Percentiles rank a stretch among this genome's conserved stretches.
These are phyloP conservation scores for Bombus balteatus DNA, from an alignment of 1,140 invertebrate species.

Conservation along the genomic window DNA sequence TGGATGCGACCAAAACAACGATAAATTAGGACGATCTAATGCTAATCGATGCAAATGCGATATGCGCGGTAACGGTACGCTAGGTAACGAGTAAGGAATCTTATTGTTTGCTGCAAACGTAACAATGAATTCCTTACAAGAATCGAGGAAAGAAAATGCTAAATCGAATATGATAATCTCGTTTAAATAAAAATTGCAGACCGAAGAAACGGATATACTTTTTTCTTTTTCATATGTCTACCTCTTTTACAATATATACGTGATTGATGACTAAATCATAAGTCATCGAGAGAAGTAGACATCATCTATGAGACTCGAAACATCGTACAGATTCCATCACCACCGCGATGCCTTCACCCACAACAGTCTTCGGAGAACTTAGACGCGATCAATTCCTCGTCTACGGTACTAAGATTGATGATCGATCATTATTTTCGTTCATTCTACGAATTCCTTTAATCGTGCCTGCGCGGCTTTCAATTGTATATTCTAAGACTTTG, in stretches of 20 bases:
- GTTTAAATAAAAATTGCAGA: background rate
- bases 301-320: conserved; percentile 14
- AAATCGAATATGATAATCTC: background rate
- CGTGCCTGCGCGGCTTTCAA: background rate
- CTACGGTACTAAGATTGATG: conserved; percentile 4
- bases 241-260: background rate
- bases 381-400: conserved; percentile 1
- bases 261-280: background rate
- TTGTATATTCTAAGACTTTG: background rate
- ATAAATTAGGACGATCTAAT: conserved; percentile 50
- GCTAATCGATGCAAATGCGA: conserved; percentile 54
- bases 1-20: background rate
- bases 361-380: conserved; percentile 40
- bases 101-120: background rate
- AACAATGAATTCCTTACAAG: background rate
- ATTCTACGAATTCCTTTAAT: conserved; percentile 1
- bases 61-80: background rate
- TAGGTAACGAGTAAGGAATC: background rate
- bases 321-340: conserved; percentile 41
- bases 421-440: background rate
- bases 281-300: background rate
- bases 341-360: conserved; percentile 40
- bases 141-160: background rate
- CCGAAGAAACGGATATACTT: background rate
- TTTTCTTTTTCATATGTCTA: background rate